Base-by-base conservation (phyloP, 2,113 vertebrate species). In the Leptocoma aspasia region DNA sequence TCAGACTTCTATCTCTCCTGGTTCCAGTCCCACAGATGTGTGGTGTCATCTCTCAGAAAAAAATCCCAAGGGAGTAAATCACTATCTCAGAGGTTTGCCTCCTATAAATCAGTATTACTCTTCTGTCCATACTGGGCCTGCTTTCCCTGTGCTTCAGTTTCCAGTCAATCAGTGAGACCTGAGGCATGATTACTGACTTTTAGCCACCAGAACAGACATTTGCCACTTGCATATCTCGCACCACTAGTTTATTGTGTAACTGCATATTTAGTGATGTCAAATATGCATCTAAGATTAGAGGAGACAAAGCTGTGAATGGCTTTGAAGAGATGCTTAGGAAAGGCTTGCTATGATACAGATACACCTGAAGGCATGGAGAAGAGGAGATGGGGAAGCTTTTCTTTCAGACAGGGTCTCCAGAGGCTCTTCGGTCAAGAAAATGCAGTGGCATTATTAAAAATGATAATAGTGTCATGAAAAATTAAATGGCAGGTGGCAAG, bases 291-390 rank as follows among this genome's bases (percentile, higher is more conserved):
- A 92, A 91, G 50, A 94, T 94, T 86, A 84, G 66, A 81, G 72
- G 49, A 95, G 81, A 61, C 0, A 21, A 89, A 91, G 61, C 73
- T 89, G 30, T 91, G 81, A 91, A 65, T 56, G 54, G 52, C 86
- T 94, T 89, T 94, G 84, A 96, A 92, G 95, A 91, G 86, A 79
- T 50, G 61, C 73, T 91, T 90, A 86, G 72, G 88, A 89, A 91
- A 65, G 73, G 69, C 50, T 96, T 88, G n/a, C 86, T 91, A 35
- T 68, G 65, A 72, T 78, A 78, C 31, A 68, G 88, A 68, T 79
- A 82, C 37, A 96, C 88, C 82, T 96, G 85, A 75, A 75, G 41
- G 69, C 23, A 1, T 42, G 64, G 41, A 85, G 26, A 70, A 91
- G 87, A 86, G 65, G 82, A 86, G 57, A 66, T 41, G 53, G 42